Base-by-base conservation (phyloP, 2,113 vertebrate species). In the Sander lucioperca region DNA sequence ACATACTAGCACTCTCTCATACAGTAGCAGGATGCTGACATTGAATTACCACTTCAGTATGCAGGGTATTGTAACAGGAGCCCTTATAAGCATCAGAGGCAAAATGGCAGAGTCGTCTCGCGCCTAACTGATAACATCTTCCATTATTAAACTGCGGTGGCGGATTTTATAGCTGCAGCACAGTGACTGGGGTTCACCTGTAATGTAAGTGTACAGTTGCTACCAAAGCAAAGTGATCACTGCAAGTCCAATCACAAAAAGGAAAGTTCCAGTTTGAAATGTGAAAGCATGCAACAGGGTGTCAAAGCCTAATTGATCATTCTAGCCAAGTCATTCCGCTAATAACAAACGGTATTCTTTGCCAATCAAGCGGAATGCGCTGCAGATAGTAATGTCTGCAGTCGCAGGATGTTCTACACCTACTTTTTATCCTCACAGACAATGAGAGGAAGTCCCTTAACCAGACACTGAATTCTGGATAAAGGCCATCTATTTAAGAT, bases 361-460 rank as follows among this genome's bases (percentile, higher is more conserved):
- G 48, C 36, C 16, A 58, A 19, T 48, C 27, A 5, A 27, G 33
- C 18, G 18, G n/a, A 59, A 56, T 21, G 15, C 3, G 12, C 51
- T 1, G 27, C 64, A 33, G 64, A 58, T 3, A 33, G 64, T 19
- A 12, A n/a, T 14, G 25, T 48, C 27, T 39, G 50, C 54, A 61
- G 72, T 50, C 1, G 4, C 56, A 25, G 39, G 47, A 61, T 47
- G 54, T 80, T 71, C 23, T 33, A 62, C 61, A 57, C 54, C 58
- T 51, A 19, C 61, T 36, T 67, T 63, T 36, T 30, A 73, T 84
- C 82, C 77, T 75, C 56, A 19, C 59, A 66, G 63, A 77, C 30
- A 54, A 67, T 74, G 48, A 27, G 18, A 83, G 68, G 67, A 86
- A 70, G 77, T 85, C 79, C 27, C 54, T 74, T 78, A 76, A 77